Conservation (phyloP, 2,797 vertebrate species). For the Diglossa cyanea region DNA sequence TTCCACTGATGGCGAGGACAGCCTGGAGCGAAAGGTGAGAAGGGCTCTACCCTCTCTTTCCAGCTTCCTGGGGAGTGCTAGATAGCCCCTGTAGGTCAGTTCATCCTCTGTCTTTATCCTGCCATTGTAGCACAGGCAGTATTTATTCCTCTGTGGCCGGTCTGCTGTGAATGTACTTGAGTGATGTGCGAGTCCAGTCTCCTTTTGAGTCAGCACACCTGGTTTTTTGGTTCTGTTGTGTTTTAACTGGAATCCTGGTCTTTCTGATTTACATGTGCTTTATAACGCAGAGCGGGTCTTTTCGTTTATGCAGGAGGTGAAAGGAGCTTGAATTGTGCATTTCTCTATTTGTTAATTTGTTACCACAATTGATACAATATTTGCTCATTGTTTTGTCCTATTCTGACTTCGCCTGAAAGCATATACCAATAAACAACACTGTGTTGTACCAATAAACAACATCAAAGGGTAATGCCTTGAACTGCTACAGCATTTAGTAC, state of each 20-base stretch:
- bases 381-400: background rate
- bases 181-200: background rate
- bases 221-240: background rate
- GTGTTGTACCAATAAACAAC: background rate
- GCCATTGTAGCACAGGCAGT: background rate
- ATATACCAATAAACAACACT: conserved; percentile 6
- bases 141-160: background rate
- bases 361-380: background rate
- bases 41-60: background rate
- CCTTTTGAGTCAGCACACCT: background rate
- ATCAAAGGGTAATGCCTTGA: background rate
- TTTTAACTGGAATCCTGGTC: background rate
- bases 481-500: background rate
- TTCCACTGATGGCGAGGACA: conserved; percentile 87
- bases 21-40: conserved; percentile 81
- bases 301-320: background rate
- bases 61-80: background rate
- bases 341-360: conserved; percentile 2
- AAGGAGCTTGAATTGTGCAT: background rate
- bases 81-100: background rate
- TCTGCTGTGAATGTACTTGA: background rate
- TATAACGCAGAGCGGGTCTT: background rate
- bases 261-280: background rate
- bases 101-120: background rate
- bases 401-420: background rate